Evolutionary conservation across 1,140 invertebrate genomes (phyloP).

Genomic region (Halyomorpha halys): DNA sequence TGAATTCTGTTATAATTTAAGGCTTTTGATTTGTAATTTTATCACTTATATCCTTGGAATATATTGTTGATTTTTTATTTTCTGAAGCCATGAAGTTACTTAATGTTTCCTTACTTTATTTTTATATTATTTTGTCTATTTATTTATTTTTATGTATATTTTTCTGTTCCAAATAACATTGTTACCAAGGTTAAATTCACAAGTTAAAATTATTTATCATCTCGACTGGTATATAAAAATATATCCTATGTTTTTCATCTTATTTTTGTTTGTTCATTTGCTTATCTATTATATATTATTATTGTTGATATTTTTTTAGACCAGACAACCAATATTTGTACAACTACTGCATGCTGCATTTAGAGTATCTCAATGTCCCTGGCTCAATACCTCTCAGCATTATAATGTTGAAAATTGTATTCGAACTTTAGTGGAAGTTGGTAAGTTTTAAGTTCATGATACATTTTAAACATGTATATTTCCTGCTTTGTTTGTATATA

Average conservation of each 20-base stretch:
- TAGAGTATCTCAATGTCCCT: conserved; percentile 79
- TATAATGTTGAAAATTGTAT: conserved; percentile 94
- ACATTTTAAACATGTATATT: background rate
- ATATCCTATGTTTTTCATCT: background rate
- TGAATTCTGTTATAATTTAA: too few species aligned
- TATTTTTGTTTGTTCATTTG: background rate
- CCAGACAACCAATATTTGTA: conserved; percentile 89
- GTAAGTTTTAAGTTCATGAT: conserved; percentile 24
- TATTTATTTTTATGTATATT: too few species aligned
- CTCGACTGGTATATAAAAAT: too few species aligned
- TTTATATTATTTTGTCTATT: background rate
- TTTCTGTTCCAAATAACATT: too few species aligned
- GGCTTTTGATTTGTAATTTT: too few species aligned
- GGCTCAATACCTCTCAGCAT: conserved; percentile 74
- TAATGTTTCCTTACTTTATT: too few species aligned
- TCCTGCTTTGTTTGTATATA: background rate
- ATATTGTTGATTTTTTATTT: too few species aligned
- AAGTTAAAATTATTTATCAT: too few species aligned
- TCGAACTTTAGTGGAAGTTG: conserved; percentile 78
- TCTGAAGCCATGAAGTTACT: too few species aligned
- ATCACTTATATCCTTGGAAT: too few species aligned
- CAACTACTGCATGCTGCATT: conserved; percentile 85
- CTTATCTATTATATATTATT: background rate
- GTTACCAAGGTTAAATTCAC: too few species aligned
- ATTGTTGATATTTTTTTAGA: conserved; percentile 45